A percentile compares a stretch with the other conserved stretches of the same genome.
These are phyloP conservation scores for Chalcis sispes DNA, from an alignment of 2,888 invertebrate genomes.

Conservation along the genomic window DNA sequence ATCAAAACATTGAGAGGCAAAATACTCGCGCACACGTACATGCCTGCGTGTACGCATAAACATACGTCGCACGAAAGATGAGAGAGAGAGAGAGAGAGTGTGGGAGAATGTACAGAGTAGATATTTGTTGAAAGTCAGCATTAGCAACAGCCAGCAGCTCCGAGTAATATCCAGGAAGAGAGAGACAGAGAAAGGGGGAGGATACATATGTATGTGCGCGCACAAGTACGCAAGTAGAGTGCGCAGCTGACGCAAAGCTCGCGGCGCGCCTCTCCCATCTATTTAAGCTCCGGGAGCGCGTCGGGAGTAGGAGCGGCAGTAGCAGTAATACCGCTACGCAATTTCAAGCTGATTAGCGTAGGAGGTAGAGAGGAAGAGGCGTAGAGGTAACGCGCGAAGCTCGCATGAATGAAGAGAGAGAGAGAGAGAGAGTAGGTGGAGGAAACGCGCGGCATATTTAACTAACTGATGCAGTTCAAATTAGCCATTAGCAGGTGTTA, in stretches of 20 bases:
- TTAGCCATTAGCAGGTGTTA: conserved; percentile 70
- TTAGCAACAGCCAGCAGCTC: background rate
- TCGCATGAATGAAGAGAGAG: conserved; percentile 40
- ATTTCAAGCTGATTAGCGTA: conserved; percentile 65
- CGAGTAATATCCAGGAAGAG: background rate
- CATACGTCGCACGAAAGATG: background rate
- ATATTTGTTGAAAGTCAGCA: background rate
- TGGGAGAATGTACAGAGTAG: too few species aligned
- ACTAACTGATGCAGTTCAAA: conserved; percentile 70
- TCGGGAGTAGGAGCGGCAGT: too few species aligned
- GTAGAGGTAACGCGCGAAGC: conserved; percentile 23
- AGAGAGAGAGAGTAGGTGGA: too few species aligned
- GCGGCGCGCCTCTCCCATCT: too few species aligned
- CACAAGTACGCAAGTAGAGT: too few species aligned
- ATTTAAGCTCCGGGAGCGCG: too few species aligned
- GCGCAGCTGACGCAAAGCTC: background rate
- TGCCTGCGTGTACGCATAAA: too few species aligned
- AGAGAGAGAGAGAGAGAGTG: too few species aligned
- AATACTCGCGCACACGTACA: too few species aligned
- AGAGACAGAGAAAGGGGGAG: background rate
- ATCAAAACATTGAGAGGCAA: too few species aligned
- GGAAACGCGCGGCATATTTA: conserved; percentile 63
- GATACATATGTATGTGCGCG: too few species aligned
- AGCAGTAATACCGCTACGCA: conserved; percentile 1
- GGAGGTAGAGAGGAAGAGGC: too few species aligned